A percentile compares a stretch with the other conserved stretches of the same genome.
Conservation (phyloP, 2,888 invertebrate genomes). For the Sminthurinus aureus region DNA sequence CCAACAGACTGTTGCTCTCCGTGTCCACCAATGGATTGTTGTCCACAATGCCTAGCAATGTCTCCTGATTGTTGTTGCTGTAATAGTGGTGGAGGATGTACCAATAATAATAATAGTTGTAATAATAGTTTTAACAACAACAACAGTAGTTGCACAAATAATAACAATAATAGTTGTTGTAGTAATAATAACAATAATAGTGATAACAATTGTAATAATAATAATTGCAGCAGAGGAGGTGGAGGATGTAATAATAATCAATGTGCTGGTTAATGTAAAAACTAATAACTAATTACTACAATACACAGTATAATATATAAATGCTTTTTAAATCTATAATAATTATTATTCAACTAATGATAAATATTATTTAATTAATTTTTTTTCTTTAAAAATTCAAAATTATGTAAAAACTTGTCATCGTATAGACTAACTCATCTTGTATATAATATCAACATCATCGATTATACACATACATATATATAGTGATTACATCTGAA, state of each 20-base stretch:
- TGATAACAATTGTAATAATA: too few species aligned
- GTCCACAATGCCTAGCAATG: neutral
- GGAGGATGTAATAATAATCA: neutral
- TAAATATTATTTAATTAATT: neutral
- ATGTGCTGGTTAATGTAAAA: conserved; percentile 18
- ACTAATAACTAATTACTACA: neutral
- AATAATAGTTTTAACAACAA: neutral
- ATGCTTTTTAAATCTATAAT: too few species aligned
- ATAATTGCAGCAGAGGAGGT: too few species aligned
- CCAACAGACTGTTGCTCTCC: conserved; percentile 12
- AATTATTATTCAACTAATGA: too few species aligned
- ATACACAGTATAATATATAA: neutral
- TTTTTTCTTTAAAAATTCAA: conserved; percentile 28
- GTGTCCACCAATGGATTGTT: neutral
- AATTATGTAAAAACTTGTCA: conserved; percentile 29
- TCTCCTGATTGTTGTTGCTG: neutral
- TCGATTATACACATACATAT: too few species aligned
- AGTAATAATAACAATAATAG: too few species aligned
- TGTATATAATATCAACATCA: neutral
- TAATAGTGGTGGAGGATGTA: neutral
- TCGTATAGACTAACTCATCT: neutral
- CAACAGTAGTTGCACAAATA: neutral
- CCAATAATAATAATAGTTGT: neutral
- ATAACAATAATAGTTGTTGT: too few species aligned
- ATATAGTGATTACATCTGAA: conserved; percentile 5